Evolutionary conservation across 2,888 invertebrate genomes (phyloP).

Genomic region (Antheraea yamamai): DNA sequence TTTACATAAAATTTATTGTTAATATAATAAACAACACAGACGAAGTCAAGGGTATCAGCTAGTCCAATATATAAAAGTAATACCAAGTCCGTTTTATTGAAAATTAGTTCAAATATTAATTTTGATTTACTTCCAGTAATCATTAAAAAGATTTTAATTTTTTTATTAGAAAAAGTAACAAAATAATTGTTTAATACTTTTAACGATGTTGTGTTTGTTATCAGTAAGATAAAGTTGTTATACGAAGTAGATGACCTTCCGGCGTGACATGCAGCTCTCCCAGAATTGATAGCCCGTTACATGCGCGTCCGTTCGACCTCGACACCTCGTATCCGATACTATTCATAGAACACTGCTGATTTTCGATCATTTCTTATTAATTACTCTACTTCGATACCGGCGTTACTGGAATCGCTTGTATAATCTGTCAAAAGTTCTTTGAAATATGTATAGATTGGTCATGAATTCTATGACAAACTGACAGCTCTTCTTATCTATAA

Average conservation of each 20-base stretch:
- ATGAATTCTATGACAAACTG: neutral
- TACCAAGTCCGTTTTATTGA: too few relatives aligned
- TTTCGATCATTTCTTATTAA: constrained; percentile 17
- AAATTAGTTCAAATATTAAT: too few relatives aligned
- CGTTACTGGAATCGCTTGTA: constrained; percentile 24
- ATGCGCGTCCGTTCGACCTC: constrained; percentile 33
- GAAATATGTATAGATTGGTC: neutral
- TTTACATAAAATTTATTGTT: too few relatives aligned
- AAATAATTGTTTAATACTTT: constrained; percentile 20
- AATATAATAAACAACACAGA: too few relatives aligned
- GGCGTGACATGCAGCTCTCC: constrained; percentile 34
- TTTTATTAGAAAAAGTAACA: neutral
- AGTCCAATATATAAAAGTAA: too few relatives aligned
- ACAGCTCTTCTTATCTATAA: neutral
- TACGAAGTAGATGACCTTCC: constrained; percentile 36
- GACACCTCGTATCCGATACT: constrained; percentile 48
- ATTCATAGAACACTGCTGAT: constrained; percentile 46
- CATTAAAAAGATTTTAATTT: neutral
- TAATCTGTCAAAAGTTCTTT: constrained; percentile 20
- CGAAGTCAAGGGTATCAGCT: too few relatives aligned
- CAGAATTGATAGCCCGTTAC: constrained; percentile 48
- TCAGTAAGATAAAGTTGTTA: constrained; percentile 34
- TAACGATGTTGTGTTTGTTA: constrained; percentile 31
- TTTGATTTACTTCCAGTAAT: too few relatives aligned
- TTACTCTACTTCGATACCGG: constrained; percentile 19